Evolutionary conservation across 1,140 invertebrate genomes (phyloP).

Genomic region (Cherax destructor): DNA sequence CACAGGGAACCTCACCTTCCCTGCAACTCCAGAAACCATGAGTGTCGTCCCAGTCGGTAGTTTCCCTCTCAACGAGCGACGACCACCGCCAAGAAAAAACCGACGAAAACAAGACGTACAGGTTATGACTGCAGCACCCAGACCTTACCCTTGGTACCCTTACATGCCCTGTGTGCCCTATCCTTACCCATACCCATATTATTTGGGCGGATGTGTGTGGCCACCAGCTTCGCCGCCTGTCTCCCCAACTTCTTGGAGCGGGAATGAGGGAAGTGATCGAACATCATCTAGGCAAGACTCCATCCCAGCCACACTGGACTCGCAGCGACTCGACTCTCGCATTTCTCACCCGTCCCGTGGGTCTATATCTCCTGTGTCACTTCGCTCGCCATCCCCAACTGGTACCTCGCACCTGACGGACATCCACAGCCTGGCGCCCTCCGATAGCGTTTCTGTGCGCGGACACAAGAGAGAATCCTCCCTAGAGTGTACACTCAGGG

Average conservation of each 20-base stretch:
- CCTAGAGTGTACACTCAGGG: conserved; percentile 31
- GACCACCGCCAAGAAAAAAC: conserved; percentile 70
- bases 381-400: conserved; percentile 54
- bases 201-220: conserved; percentile 61
- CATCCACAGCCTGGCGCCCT: conserved; percentile 60
- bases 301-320: conserved; percentile 28
- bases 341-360: conserved; percentile 25
- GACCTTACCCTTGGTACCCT: conserved; percentile 61
- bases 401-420: conserved; percentile 61
- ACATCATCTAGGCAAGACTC: conserved; percentile 44
- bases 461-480: conserved; percentile 48
- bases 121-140: not conserved
- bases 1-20: conserved; percentile 16
- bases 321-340: conserved; percentile 60
- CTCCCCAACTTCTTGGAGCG: conserved; percentile 31
- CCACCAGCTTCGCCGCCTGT: conserved; percentile 14
- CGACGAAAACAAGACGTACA: conserved; percentile 50
- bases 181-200: conserved; percentile 67
- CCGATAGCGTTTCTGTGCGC: conserved; percentile 67
- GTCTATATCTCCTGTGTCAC: conserved; percentile 46
- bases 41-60: conserved; percentile 54
- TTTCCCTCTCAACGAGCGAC: conserved; percentile 38
- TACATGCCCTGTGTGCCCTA: conserved; percentile 67
- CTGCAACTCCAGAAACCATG: conserved; percentile 25
- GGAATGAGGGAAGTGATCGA: conserved; percentile 53